Percentiles rank a stretch among this genome's conserved stretches.
These are phyloP conservation scores for Dendrocincla fuliginosa DNA, from an alignment of 2,797 vertebrate species.

Conservation along the genomic window DNA sequence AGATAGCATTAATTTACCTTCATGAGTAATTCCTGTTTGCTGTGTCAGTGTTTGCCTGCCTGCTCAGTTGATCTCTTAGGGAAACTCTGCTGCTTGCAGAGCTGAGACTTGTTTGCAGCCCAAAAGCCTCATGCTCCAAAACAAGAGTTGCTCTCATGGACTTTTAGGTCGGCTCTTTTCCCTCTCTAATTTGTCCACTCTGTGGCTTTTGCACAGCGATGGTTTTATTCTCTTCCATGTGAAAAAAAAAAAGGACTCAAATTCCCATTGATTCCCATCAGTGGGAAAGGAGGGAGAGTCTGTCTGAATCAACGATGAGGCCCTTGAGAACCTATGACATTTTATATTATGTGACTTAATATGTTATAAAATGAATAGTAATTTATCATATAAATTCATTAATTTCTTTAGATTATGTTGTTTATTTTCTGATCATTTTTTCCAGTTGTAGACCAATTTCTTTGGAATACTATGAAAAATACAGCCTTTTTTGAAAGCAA, in stretches of 20 bases:
- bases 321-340: not conserved
- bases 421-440: not conserved
- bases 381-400: not conserved
- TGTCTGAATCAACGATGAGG: not conserved
- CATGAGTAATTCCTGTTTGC: not conserved
- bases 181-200: not conserved
- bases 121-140: fast-evolving
- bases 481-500: not conserved
- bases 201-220: not conserved
- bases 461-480: not conserved
- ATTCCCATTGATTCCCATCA: not conserved
- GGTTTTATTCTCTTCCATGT: not conserved
- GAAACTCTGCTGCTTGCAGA: not conserved
- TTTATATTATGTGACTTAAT: not conserved
- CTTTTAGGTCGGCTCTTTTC: not conserved
- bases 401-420: not conserved
- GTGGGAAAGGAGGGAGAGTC: not conserved
- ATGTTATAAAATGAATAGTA: not conserved
- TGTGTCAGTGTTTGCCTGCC: fast-evolving
- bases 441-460: not conserved
- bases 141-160: not conserved
- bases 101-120: not conserved
- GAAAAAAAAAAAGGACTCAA: not conserved
- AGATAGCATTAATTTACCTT: not conserved
- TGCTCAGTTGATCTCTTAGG: fast-evolving